Conservation (phyloP, 2,888 invertebrate genomes). For the Acheta domesticus region DNA sequence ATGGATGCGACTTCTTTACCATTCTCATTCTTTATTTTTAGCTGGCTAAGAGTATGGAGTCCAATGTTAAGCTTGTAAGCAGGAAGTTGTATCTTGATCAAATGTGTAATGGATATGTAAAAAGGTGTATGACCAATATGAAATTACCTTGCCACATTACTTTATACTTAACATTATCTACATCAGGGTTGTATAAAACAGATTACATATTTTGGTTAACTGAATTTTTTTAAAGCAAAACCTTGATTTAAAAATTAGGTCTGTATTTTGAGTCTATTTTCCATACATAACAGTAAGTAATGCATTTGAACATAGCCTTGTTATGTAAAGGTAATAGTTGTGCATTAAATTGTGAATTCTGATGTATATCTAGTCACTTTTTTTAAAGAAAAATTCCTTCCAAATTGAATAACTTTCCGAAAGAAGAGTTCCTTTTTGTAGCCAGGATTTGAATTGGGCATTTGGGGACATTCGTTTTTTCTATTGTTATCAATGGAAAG, state of each 20-base stretch:
- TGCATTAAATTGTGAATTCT: conserved; percentile 24
- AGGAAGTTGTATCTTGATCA: not conserved
- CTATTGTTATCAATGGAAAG: too few relatives aligned
- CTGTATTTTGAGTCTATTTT: not conserved
- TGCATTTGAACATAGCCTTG: conserved; percentile 5
- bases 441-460: too few relatives aligned
- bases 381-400: too few relatives aligned
- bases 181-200: not conserved
- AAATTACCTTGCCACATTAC: not conserved
- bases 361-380: too few relatives aligned
- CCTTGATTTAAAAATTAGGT: not conserved
- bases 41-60: not conserved
- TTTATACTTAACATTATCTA: not conserved
- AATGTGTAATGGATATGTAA: not conserved
- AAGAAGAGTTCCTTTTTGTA: too few relatives aligned
- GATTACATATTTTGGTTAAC: not conserved
- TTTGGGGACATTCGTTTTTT: too few relatives aligned
- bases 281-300: not conserved
- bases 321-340: conserved; percentile 22
- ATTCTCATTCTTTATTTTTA: not conserved
- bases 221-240: not conserved
- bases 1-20: too few relatives aligned
- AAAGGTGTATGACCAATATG: not conserved
- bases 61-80: not conserved
- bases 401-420: too few relatives aligned